Conservation (phyloP, 1,140 invertebrate species). For the Bacillus rossius region DNA sequence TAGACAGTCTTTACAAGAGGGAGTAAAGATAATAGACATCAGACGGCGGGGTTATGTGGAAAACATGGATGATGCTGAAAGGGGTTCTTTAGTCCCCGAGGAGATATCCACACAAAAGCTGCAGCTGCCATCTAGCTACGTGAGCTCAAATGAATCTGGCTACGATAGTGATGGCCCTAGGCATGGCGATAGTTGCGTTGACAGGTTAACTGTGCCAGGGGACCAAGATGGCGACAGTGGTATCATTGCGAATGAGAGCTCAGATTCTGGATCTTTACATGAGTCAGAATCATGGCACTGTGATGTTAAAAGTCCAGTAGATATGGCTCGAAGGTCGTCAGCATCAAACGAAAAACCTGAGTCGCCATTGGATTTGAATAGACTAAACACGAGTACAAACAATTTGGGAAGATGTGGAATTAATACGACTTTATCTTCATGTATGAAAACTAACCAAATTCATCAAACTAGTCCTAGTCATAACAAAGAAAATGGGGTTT, state of each 20-base stretch:
- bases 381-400: too few species aligned
- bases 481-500: too few species aligned
- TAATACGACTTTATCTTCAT: too few species aligned
- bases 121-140: constrained; percentile 44
- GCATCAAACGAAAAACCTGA: too few species aligned
- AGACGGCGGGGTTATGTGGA: background rate
- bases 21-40: constrained; percentile 5
- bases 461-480: too few species aligned
- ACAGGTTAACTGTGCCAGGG: background rate
- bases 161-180: constrained; percentile 71
- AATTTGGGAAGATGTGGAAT: too few species aligned
- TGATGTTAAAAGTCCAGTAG: too few species aligned
- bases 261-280: constrained; percentile 34
- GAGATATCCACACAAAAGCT: background rate
- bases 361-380: too few species aligned
- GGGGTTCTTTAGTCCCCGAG: background rate
- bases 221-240: constrained; percentile 33
- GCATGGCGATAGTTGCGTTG: constrained; percentile 15
- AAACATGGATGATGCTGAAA: background rate
- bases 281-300: constrained; percentile 9
- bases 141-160: constrained; percentile 76
- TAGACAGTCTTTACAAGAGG: background rate
- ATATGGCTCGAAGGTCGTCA: too few species aligned
- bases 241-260: constrained; percentile 33
- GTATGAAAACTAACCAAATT: too few species aligned